Evolutionary conservation across 2,797 vertebrate species (phyloP).

Genomic region (Gobionotothen gibberifrons): DNA sequence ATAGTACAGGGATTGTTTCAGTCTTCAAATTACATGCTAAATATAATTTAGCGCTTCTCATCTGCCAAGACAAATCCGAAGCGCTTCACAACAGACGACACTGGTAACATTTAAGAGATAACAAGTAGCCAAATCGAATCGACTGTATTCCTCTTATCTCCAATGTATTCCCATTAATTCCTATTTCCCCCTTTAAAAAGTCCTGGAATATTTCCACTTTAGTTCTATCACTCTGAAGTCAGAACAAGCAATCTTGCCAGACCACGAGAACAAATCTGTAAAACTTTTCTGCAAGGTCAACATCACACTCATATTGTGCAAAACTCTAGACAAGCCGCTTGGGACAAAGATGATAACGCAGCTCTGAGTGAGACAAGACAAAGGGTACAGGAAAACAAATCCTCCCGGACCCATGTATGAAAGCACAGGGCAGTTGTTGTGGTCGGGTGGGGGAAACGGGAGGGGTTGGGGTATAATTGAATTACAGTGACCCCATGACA

Average conservation of each 20-base stretch:
- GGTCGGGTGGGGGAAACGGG: conserved; percentile 23
- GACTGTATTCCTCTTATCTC: too few species aligned
- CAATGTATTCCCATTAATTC: too few species aligned
- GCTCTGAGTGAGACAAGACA: conserved; percentile 45
- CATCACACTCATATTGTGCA: conserved; percentile 41
- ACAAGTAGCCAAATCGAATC: too few species aligned
- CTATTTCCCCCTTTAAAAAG: too few species aligned
- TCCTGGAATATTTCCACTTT: too few species aligned
- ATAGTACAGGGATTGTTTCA: too few species aligned
- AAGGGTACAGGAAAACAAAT: conserved; percentile 67
- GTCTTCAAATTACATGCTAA: too few species aligned
- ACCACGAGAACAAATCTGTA: conserved; percentile 22
- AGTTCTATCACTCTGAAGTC: conserved; percentile 38
- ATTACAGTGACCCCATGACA: conserved; percentile 90
- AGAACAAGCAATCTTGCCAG: conserved; percentile 26
- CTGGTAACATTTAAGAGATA: too few species aligned
- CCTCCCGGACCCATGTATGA: conserved; percentile 44
- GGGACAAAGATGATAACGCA: conserved; percentile 35
- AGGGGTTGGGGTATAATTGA: conserved; percentile 82
- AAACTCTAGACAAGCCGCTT: conserved; percentile 34
- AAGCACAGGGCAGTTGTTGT: conserved; percentile 45
- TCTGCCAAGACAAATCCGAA: too few species aligned
- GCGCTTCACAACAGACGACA: too few species aligned
- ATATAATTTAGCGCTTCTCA: too few species aligned
- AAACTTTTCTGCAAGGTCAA: conserved; percentile 65